Evolutionary conservation across 2,888 invertebrate genomes (phyloP).

Genomic region (Rutpela maculata): DNA sequence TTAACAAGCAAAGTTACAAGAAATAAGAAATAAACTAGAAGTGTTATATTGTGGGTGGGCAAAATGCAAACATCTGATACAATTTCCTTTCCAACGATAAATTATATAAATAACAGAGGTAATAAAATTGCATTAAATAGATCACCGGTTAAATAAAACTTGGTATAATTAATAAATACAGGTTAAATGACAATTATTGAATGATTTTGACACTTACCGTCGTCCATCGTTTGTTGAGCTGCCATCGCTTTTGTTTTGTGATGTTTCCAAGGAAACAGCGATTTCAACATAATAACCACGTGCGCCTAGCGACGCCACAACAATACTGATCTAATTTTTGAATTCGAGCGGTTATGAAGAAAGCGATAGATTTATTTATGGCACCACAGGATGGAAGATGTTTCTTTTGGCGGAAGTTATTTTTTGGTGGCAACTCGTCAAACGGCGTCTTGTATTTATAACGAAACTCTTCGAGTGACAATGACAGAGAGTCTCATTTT

Average conservation of each 20-base stretch:
- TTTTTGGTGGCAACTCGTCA: slow-evolving; percentile 51
- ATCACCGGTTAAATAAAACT: slow-evolving; percentile 3
- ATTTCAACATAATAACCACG: slow-evolving; percentile 64
- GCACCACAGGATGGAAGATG: slow-evolving; percentile 45
- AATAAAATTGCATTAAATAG: not conserved
- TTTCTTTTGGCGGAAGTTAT: slow-evolving; percentile 53
- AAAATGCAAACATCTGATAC: slow-evolving; percentile 31
- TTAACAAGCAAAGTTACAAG: slow-evolving; percentile 44
- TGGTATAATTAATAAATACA: slow-evolving; percentile 17
- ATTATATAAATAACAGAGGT: slow-evolving; percentile 9
- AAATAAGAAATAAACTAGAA: slow-evolving; percentile 42
- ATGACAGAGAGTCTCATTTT: slow-evolving; percentile 27
- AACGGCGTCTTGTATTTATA: slow-evolving; percentile 26
- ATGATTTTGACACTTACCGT: slow-evolving; percentile 63
- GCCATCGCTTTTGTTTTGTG: slow-evolving; percentile 70
- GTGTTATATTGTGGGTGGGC: slow-evolving; percentile 55
- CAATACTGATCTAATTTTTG: slow-evolving; percentile 25
- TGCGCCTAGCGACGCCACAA: slow-evolving; percentile 54
- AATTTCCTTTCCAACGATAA: not conserved
- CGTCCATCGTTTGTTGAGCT: slow-evolving; percentile 69
- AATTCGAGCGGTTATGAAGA: slow-evolving; percentile 25
- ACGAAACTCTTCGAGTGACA: slow-evolving; percentile 10
- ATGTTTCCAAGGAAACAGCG: slow-evolving; percentile 73
- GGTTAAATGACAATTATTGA: slow-evolving; percentile 35
- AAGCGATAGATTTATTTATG: slow-evolving; percentile 32